A percentile compares a stretch with the other conserved stretches of the same genome.
Conservation (phyloP, 2,113 vertebrate species). For the Leptobrachium ailaonicum region DNA sequence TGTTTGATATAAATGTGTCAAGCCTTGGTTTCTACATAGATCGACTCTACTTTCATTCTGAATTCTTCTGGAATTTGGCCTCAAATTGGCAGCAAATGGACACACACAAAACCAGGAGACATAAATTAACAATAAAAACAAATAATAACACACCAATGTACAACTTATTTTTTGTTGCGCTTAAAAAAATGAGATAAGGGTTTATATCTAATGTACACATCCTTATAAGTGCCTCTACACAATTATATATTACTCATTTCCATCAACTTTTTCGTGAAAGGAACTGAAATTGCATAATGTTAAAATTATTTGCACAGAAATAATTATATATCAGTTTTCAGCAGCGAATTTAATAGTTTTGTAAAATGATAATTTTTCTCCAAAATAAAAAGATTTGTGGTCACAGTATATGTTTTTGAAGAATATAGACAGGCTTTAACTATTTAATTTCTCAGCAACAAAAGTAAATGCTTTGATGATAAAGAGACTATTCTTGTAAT, state of each 20-base stretch:
- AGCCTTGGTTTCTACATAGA: neutral
- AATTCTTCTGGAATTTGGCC: neutral
- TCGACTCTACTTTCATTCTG: neutral
- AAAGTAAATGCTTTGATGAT: too few species aligned
- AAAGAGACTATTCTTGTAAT: too few species aligned
- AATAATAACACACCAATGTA: neutral
- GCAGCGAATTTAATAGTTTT: too few species aligned
- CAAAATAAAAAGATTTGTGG: too few species aligned
- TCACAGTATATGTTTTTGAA: too few species aligned
- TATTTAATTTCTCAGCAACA: too few species aligned
- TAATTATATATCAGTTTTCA: too few species aligned
- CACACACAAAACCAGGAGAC: slow-evolving; percentile 7
- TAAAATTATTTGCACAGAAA: neutral
- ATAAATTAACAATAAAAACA: neutral
- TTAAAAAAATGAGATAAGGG: slow-evolving; percentile 22
- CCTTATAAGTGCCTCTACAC: slow-evolving; percentile 78
- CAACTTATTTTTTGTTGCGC: slow-evolving; percentile 3
- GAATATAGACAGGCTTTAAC: too few species aligned
- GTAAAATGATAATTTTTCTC: too few species aligned
- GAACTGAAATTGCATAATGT: neutral
- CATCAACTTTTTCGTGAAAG: slow-evolving; percentile 55
- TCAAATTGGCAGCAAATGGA: neutral
- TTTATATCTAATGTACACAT: slow-evolving; percentile 59
- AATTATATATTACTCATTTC: slow-evolving; percentile 84
- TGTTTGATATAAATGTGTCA: too few species aligned